phyloP scores from a whole-genome alignment of 53 echinoderm and acorn worm species.

The Apostichopus leukothele region DNA sequence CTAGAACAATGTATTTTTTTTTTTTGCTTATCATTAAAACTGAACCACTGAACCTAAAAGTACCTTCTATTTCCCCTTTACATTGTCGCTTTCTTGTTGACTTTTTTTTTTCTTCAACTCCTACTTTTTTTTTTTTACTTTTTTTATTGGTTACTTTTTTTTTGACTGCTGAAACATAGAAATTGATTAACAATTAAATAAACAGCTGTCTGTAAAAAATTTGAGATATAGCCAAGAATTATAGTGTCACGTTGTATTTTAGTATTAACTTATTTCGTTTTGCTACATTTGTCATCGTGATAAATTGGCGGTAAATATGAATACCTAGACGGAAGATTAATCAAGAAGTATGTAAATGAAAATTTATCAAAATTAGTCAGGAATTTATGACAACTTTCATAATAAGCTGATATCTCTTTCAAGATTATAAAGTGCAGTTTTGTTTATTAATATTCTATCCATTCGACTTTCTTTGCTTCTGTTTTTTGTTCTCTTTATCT shows the following conservation, averaged over 20 bases:
- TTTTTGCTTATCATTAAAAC: too few relatives aligned
- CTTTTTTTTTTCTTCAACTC: too few relatives aligned
- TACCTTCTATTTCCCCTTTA: too few relatives aligned
- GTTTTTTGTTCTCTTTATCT: background rate
- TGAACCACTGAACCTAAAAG: too few relatives aligned
- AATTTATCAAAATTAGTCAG: background rate
- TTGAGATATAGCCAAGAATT: too few relatives aligned
- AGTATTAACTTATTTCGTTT: background rate
- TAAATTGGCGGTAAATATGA: background rate
- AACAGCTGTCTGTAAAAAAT: too few relatives aligned
- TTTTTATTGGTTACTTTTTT: too few relatives aligned
- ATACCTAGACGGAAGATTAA: background rate
- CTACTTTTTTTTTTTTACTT: too few relatives aligned
- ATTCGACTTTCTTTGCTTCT: background rate
- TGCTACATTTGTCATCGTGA: background rate
- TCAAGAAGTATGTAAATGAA: background rate
- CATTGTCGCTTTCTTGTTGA: too few relatives aligned
- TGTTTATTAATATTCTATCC: background rate
- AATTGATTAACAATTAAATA: too few relatives aligned
- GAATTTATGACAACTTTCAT: background rate
- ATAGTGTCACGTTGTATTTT: background rate
- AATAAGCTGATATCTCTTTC: background rate
- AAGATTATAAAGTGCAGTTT: background rate
- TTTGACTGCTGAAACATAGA: too few relatives aligned
- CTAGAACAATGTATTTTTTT: too few relatives aligned